Base-by-base conservation (phyloP, 2,888 invertebrate genomes). In the Prosopocoilus inquinatus region DNA sequence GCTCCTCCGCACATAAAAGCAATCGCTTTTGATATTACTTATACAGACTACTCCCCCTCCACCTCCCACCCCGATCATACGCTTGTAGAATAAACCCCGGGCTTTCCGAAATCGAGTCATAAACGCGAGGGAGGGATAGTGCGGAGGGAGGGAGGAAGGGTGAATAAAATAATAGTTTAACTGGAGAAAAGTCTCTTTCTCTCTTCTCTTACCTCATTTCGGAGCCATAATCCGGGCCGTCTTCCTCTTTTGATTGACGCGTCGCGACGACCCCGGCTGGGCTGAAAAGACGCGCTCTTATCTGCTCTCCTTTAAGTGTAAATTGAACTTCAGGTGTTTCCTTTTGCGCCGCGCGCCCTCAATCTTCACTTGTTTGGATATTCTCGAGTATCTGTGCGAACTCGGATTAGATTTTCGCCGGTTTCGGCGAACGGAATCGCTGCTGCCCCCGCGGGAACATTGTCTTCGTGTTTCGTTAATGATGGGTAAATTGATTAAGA, bases 281-380 rank as follows among this genome's bases (percentile, higher is more conserved):
- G 4, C 20, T 53, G 67, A 69, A 69, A 65, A 64, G 60, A 57
- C 64, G 55, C 57, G 60, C 67, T 64, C 66, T 69, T 68, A 67
- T 69, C 68, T 66, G 57, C 63, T 58, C 61, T 57, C 66, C 66
- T 68, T 70, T 69, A 69, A 70, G 70, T 70, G 70, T 66, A 71
- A 71, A 72, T 71, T 71, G 70, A 70, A 71, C 70, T 70, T 65
- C 67, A 70, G 68, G 70, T 71, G 67, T 68, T 69, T 68, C 65
- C 68, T 67, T n/a, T 67, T 64, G 61, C 61, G 52, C 53, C 59
- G n/a, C n/a, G n/a, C n/a, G n/a, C n/a, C 59, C 57, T 53, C 60
- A 55, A 61, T 60, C 59, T 50, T 54, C 60, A 59, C 62, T 62
- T 9, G 41, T 41, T 64, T 62, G 62, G 60, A 62, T 58, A 60